Evolutionary conservation across 1,140 invertebrate species (phyloP).

Genomic region (Drosophila miranda): DNA sequence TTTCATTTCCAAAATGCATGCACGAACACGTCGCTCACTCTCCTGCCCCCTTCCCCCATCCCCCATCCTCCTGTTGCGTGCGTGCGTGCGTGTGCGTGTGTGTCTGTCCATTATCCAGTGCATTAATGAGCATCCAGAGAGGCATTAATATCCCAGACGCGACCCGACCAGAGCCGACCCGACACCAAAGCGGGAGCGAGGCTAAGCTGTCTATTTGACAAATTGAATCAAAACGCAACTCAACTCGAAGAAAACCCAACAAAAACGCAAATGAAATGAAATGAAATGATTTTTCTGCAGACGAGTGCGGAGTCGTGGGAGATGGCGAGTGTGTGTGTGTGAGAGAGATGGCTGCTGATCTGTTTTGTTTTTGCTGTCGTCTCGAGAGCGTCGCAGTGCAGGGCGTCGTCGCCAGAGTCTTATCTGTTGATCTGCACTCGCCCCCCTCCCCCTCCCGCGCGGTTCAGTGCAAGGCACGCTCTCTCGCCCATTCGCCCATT

Average conservation of each 20-base stretch:
- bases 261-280: not conserved
- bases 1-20: slow-evolving; percentile 43
- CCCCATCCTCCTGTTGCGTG: not conserved
- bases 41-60: not conserved
- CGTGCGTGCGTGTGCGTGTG: slow-evolving; percentile 1
- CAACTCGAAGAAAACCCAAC: slow-evolving; percentile 4
- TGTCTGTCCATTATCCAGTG: slow-evolving; percentile 61
- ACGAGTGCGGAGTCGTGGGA: too few species aligned
- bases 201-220: slow-evolving; percentile 55
- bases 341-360: not conserved
- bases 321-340: too few species aligned
- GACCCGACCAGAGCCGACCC: not conserved
- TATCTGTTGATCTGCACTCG: too few species aligned
- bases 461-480: too few species aligned
- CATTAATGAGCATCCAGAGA: slow-evolving; percentile 75
- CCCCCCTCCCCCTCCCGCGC: too few species aligned
- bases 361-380: not conserved
- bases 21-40: slow-evolving; percentile 14
- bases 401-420: too few species aligned
- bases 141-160: slow-evolving; percentile 65
- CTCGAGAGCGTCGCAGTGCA: not conserved
- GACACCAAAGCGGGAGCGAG: not conserved
- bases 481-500: too few species aligned
- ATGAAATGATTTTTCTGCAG: not conserved
- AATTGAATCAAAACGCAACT: slow-evolving; percentile 65